Evolutionary conservation across 2,797 vertebrate genomes (phyloP).

Genomic region (Fistularia tabacaria): DNA sequence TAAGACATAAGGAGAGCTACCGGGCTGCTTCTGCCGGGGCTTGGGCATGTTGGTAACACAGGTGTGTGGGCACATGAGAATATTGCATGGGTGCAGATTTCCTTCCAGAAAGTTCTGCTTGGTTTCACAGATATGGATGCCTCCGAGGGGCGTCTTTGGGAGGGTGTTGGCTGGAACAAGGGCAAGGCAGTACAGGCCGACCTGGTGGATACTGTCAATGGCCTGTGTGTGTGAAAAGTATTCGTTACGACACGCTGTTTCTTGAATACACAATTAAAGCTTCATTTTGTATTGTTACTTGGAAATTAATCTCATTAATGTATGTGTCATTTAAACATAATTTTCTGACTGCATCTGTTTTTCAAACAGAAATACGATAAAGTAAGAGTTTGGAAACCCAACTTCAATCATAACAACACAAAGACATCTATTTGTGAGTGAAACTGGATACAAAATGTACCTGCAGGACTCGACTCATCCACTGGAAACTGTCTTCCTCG

Average conservation of each 20-base stretch:
- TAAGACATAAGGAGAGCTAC: slow-evolving; percentile 30
- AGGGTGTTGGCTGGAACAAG: slow-evolving; percentile 96
- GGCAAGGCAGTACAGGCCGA: slow-evolving; percentile 96
- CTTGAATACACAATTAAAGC: background rate
- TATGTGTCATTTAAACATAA: too few relatives aligned
- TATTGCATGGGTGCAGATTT: slow-evolving; percentile 94
- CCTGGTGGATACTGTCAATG: slow-evolving; percentile 98
- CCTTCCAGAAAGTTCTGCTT: slow-evolving; percentile 97
- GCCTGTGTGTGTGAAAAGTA: slow-evolving; percentile 71
- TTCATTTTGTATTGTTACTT: too few relatives aligned
- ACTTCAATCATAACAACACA: background rate
- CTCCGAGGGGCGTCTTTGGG: slow-evolving; percentile 95
- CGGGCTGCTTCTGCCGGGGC: slow-evolving; percentile 90
- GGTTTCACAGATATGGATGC: slow-evolving; percentile 95
- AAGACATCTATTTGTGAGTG: background rate
- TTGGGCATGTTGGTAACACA: slow-evolving; percentile 98
- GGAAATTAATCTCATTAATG: too few relatives aligned
- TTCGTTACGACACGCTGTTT: background rate
- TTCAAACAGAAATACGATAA: too few relatives aligned
- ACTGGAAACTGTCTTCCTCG: slow-evolving; percentile 97
- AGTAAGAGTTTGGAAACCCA: too few relatives aligned
- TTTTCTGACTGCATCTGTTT: too few relatives aligned
- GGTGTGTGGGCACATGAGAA: slow-evolving; percentile 97
- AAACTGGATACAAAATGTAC: slow-evolving; percentile 48
- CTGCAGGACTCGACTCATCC: slow-evolving; percentile 98